Conservation (phyloP, 1,140 invertebrate genomes). For the Leptopilina boulardi region DNA sequence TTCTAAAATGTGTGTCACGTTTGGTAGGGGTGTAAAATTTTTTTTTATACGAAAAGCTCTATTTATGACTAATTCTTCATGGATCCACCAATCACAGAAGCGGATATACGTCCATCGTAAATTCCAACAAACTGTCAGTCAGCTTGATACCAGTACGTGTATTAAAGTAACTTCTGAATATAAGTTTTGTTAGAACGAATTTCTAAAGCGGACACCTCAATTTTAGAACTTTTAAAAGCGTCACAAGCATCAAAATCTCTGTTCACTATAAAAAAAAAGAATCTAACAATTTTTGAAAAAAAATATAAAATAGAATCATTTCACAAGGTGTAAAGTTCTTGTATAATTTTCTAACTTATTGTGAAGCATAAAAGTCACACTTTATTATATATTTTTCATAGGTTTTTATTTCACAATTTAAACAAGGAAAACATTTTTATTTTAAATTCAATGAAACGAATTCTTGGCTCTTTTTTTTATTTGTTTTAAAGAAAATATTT, state of each 20-base stretch:
- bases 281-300: not conserved
- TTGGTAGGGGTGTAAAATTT: not conserved
- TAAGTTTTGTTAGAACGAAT: slow-evolving; percentile 4
- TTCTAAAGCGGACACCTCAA: not conserved
- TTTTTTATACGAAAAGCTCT: not conserved
- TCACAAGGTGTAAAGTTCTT: not conserved
- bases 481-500: not conserved
- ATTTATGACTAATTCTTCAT: slow-evolving; percentile 11
- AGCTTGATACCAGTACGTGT: not conserved
- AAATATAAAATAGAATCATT: not conserved
- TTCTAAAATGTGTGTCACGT: not conserved
- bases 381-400: not conserved
- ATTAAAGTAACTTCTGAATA: not conserved
- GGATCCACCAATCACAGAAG: not conserved
- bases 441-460: too few relatives aligned
- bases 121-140: not conserved
- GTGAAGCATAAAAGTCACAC: not conserved
- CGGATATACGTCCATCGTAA: slow-evolving; percentile 18
- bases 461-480: not conserved
- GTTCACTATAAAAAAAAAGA: not conserved
- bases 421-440: too few relatives aligned
- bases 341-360: not conserved
- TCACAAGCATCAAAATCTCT: not conserved
- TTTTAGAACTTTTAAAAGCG: not conserved
- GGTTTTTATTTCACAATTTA: not conserved